Evolutionary conservation across 2,113 vertebrate genomes (phyloP).

Genomic region (Pardalotus punctatus): DNA sequence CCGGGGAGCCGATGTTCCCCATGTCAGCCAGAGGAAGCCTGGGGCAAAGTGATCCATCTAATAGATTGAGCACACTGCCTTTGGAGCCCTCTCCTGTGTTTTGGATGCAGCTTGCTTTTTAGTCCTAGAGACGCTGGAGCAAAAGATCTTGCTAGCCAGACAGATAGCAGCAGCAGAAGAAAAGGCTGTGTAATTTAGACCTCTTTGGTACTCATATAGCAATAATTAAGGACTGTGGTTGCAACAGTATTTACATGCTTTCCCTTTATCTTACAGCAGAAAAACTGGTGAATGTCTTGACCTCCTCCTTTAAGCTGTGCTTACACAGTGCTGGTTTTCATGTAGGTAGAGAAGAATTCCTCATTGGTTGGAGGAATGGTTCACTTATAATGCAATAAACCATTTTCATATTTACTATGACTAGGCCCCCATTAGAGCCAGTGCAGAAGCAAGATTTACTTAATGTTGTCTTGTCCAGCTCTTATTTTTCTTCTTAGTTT

Average conservation of each 20-base stretch:
- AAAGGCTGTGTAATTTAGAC: neutral
- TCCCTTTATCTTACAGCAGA: neutral
- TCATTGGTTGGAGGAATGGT: neutral
- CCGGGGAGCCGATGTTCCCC: rapidly evolving
- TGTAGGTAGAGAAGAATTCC: neutral
- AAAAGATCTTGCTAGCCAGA: neutral
- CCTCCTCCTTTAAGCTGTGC: neutral
- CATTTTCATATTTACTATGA: neutral
- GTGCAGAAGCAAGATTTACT: neutral
- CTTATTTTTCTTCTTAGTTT: neutral
- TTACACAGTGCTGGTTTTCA: neutral
- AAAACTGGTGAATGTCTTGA: neutral
- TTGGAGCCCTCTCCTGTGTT: neutral
- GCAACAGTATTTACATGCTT: neutral
- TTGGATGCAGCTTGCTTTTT: neutral
- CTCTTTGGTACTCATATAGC: neutral
- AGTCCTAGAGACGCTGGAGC: neutral
- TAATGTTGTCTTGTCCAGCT: neutral
- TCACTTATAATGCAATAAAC: neutral
- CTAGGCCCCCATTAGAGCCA: rapidly evolving
- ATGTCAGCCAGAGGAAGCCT: neutral
- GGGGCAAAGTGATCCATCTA: neutral
- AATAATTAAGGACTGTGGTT: neutral
- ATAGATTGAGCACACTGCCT: neutral
- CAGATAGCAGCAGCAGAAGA: neutral